Percentiles rank a stretch among this genome's conserved stretches.
Conservation (phyloP, 2,797 vertebrate genomes). For the Cossypha caffra region DNA sequence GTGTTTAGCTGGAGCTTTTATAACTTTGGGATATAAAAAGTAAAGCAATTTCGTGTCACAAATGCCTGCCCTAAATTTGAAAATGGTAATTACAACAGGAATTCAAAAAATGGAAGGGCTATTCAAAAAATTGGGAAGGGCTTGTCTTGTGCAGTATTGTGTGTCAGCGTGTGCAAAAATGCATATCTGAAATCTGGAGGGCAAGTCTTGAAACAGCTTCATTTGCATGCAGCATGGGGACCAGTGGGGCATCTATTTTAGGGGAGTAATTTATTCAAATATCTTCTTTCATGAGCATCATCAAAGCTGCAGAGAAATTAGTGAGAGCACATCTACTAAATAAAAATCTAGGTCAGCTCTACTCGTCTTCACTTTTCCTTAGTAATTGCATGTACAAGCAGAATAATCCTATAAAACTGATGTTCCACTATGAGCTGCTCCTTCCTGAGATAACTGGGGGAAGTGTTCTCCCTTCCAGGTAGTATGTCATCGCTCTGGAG, state of each 20-base stretch:
- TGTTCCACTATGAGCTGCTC: neutral
- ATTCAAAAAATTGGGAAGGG: neutral
- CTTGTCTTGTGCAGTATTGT: neutral
- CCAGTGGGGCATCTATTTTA: constrained; percentile 14
- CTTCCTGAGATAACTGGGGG: neutral
- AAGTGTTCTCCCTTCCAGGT: neutral
- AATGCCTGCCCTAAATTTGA: constrained; percentile 41
- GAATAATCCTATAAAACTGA: constrained; percentile 53
- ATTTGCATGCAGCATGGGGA: neutral
- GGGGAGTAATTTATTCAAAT: constrained; percentile 57
- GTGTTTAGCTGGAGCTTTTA: constrained; percentile 43
- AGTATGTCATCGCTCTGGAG: neutral
- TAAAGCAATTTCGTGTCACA: neutral
- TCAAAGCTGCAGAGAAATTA: constrained; percentile 61
- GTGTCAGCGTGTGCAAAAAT: neutral
- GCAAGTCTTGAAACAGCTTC: neutral
- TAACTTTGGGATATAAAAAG: neutral
- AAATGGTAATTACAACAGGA: constrained; percentile 24
- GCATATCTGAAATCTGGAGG: neutral
- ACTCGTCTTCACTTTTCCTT: constrained; percentile 10
- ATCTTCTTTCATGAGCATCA: constrained; percentile 39
- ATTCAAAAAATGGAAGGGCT: neutral
- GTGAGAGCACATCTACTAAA: constrained; percentile 48
- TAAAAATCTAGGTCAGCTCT: constrained; percentile 66
- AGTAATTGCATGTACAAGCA: constrained; percentile 50